Evolutionary conservation across 2,888 invertebrate species (phyloP), one percentile per base, ranked within the genome.

Genomic region (Apodemia mormo): DNA sequence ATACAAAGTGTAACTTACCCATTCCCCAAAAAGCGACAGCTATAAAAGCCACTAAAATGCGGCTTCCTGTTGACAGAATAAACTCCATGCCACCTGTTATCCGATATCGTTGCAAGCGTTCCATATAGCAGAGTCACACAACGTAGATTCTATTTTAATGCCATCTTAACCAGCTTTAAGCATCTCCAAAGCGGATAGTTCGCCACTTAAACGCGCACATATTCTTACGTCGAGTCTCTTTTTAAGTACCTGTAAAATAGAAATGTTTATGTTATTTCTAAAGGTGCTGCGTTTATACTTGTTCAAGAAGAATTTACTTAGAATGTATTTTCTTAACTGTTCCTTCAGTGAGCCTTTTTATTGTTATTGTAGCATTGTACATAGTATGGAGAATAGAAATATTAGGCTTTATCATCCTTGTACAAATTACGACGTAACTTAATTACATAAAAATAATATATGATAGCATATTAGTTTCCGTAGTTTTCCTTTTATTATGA

Each of bases 21-120:
- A 92, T 90, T 76, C 90, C 90, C 92, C 92, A 92, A 76, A 92
- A 90, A 73, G 89, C 85, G 30, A 89, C 89, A 76, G 89, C 87
- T 78, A 92, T 86, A 82, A 92, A 90, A 67, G 89, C 92, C 88
- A 92, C 90, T 74, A 89, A 83, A 79, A 91, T 86, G 86, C 90
- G 92, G 87, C 90, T 87, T 74, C 87, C 86, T 69, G 82, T 81
- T 65, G 87, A 82, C 75, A 85, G 87, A 74, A 85, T 80, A 80
- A 87, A 81, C 90, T 88, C 90, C 92, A 92, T 91, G 75, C 83
- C 87, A 84, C 85, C 76, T 80, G 83, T 80, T 83, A 82, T 80
- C 75, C 81, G 80, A 76, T 76, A 76, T 68, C 73, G 70, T 64
- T 33, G 68, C 58, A 75, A 71, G 69, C 75, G 72, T 75, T 76